Base-by-base conservation (phyloP, 2,888 invertebrate genomes). In the Xanthorhoe designata region DNA sequence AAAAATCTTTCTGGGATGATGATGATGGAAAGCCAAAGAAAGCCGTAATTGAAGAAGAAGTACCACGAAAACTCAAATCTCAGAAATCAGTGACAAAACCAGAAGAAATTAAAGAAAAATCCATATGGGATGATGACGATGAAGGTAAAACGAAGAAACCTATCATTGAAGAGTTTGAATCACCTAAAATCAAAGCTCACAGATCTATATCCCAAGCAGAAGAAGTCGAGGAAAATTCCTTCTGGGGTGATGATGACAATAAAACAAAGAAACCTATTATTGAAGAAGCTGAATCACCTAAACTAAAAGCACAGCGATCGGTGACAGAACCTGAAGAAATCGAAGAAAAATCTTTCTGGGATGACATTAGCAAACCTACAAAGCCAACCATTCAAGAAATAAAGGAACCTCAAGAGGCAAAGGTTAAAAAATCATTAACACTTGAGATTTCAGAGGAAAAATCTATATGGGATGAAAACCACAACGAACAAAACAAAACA, bases 391-490 rank as follows among this genome's bases (percentile, higher is more conserved):
- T 82, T 51, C 78, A 87, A 62, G 86, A 91, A 68, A 66, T 84
- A 9, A 80, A 86, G 8, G 75, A 81, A 35, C 77, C 83, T 24
- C 56, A 64, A 10, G 65, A 75, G 18, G 64, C 66, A 0, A 80
- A 81, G 76, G 76, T 75, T 1, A 78, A 75, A 32, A 84, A 82
- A 64, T 81, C 85, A 4, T 51, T 81, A n/a, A 84, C 83, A 0
- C 74, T 83, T 79, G 92, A 84, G 32, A 61, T 75, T 2, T 80
- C 78, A 0, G 88, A 90, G 80, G 87, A 86, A 59, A 90, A 89
- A 42, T 87, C 88, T 8, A 75, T 90, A 68, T 91, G 89, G 89
- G 92, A 92, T 70, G 91, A 92, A 71, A 90, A 90, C 51, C 82
- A 88, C 57, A 86, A 89, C 55, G 89, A 90, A 72, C 79, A 83